Base-by-base conservation (phyloP, 2,113 vertebrate genomes). In the Ophthalmolycus amberensis region DNA sequence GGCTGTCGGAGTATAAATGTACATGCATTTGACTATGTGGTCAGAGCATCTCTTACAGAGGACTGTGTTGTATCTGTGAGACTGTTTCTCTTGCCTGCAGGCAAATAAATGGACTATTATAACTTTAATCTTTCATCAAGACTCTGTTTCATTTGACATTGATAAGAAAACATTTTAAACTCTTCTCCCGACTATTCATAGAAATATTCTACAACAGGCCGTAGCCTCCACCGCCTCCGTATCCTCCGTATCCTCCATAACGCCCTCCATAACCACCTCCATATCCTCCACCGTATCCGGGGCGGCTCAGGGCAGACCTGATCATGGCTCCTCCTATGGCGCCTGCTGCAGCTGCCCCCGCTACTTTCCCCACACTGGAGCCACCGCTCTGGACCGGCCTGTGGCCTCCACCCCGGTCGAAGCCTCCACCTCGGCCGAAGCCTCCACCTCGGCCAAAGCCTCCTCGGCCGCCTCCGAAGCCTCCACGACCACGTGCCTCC, bases 291-390 rank as follows among this genome's bases (percentile, higher is more conserved):
- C 85, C 93, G 4, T 93, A 90, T 7, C 91, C 92, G 0, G 93
- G 91, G 6, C 93, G 91, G 70, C 94, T 94, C 65, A 96, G 82
- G 9, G 94, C 94, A 1, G 94, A 95, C 0, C 95, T 95, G 0
- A 96, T 14, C 66, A 95, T 86, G 0, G 95, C 82, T 62, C 95
- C 95, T 5, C 94, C 94, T 5, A 95, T 22, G 1, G 94, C 95
- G 0, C 95, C 95, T 0, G 91, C 95, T 37, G 94, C 95, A 2
- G 94, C 94, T 0, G 95, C 94, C 12, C 95, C 95, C 0, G 95
- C 95, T 52, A 95, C 3, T 72, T 95, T 96, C 11, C 73, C 95
- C 64, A 67, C 90, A 59, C 85, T 92, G 66, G 95, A 86, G 2
- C 93, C 92, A 0, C 83, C 77, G 84, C 84, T 91, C 75, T 94